Evolutionary conservation across 2,113 vertebrate species (phyloP), one percentile per base, ranked within the genome.

Genomic region (Ceuthmochares aereus): DNA sequence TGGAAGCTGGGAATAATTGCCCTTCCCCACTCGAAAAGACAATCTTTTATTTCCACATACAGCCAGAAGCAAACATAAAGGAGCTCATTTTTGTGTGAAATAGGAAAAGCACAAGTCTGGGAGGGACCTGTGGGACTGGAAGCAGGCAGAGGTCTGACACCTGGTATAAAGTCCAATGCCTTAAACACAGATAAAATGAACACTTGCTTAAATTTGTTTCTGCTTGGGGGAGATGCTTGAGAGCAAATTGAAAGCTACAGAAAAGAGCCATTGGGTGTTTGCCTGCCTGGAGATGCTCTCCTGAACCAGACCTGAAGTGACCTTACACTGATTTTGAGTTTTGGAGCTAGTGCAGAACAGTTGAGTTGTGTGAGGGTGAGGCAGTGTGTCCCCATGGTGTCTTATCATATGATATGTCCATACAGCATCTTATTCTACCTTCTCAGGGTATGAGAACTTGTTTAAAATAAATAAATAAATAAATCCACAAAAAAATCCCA

Each of bases 11-110:
- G 29, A 36, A 21, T 52, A 7, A 14, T 7, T n/a, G 12, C 29
- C 29, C 29, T 68, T 30, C 40, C 6, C 15, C 7, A 1, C 9
- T 2, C 34, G 20, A 3, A 17, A 32, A 12, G 14, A 1, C 5
- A 12, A 7, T 43, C 76, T 60, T 74, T 14, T n/a, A 30, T 60
- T 30, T 67, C 64, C 36, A 29, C 4, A 5, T n/a, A 40, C 54
- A 67, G 47, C 27, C 36, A 52, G 86, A 63, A 47, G 42, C 9
- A 6, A 63, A 73, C 3, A 6, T 18, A 27, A 62, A 34, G 15
- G 36, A 51, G 40, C 51, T 83, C 6, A 0, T n/a, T 26, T 29
- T 40, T 2, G 1, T 16, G 63, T 18, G 74, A 22, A 78, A 47
- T 0, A 5, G 32, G 23, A 42, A n/a, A 34, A 47, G 43, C 14